Evolutionary conservation across 2,113 vertebrate genomes (phyloP), one percentile per base, ranked within the genome.

Genomic region (Eptatretus burgeri): DNA sequence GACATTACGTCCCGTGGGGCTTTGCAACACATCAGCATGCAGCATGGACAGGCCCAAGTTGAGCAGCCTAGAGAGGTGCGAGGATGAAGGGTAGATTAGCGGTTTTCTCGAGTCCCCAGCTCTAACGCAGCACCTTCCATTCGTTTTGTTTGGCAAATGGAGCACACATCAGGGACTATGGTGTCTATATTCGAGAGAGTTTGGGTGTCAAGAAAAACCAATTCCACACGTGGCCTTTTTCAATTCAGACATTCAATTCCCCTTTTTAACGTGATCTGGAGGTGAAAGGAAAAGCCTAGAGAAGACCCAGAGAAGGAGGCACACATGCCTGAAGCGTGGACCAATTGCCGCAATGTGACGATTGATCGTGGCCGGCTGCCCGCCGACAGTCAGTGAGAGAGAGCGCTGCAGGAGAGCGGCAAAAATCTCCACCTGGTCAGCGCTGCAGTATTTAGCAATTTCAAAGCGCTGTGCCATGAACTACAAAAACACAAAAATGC

Each of bases 381-480:
- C 86, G 2, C 86, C 89, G 1, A 94, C 89, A 63, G 76, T 81
- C 56, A 94, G 70, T 0, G 82, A 85, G 56, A 95, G 75, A 7
- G 86, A 89, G 7, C 87, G 75, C 73, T 94, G 87, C 19, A 95
- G 74, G 65, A 95, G 76, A 67, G 79, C 74, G 51, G 79, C 84
- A 73, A 95, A 94, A 67, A 95, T 93, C 75, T 95, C 87, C 72
- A 95, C 84, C 68, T 95, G 89, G 75, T 95, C 89, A 2, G 79
- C 83, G 65, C 87, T 95, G 76, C 86, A 84, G 75, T 94, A 94
- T 67, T 95, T 94, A 64, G 89, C 89, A 13, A 95, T 94, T 72
- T 95, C 87, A 69, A 95, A 95, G 27, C 89, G 77, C 71, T 95
- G 89, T 66, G 84, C 79, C 73, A 95, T 74, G 72, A 95, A 95